Conservation (phyloP, 2,113 vertebrate species). For the Aleadryas rufinucha region DNA sequence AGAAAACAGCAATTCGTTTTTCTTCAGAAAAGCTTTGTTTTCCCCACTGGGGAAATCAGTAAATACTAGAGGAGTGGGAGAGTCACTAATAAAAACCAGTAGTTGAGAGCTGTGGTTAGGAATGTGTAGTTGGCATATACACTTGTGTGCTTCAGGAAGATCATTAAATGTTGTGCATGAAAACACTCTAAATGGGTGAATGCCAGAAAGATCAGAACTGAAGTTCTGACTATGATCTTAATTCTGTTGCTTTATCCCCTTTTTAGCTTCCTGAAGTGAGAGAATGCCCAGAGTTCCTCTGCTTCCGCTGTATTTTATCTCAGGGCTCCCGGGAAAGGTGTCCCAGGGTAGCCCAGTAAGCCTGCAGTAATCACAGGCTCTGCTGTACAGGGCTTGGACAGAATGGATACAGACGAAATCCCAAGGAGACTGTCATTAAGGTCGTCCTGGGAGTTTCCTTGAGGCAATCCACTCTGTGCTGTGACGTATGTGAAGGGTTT, state of each 20-base stretch:
- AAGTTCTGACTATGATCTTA: not conserved
- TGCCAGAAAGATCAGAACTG: not conserved
- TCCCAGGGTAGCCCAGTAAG: not conserved
- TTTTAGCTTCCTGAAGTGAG: not conserved
- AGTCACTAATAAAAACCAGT: not conserved
- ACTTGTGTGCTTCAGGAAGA: not conserved
- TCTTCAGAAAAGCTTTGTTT: not conserved
- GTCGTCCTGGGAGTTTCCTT: not conserved
- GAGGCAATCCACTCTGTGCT: not conserved
- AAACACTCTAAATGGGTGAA: not conserved
- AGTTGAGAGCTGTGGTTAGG: not conserved
- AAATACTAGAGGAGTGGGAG: not conserved
- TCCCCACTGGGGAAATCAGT: not conserved
- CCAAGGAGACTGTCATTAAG: not conserved
- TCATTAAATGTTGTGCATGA: not conserved
- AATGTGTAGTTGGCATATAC: not conserved
- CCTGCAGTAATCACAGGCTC: not conserved
- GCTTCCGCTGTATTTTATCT: not conserved
- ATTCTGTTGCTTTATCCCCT: not conserved
- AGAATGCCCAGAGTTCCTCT: not conserved
- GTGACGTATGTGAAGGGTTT: not conserved
- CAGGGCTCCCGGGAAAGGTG: not conserved
- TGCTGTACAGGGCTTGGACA: not conserved
- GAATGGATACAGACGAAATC: not conserved
- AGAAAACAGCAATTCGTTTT: not conserved